Conservation (phyloP, 2,797 vertebrate species). For the Linurgus olivaceus region DNA sequence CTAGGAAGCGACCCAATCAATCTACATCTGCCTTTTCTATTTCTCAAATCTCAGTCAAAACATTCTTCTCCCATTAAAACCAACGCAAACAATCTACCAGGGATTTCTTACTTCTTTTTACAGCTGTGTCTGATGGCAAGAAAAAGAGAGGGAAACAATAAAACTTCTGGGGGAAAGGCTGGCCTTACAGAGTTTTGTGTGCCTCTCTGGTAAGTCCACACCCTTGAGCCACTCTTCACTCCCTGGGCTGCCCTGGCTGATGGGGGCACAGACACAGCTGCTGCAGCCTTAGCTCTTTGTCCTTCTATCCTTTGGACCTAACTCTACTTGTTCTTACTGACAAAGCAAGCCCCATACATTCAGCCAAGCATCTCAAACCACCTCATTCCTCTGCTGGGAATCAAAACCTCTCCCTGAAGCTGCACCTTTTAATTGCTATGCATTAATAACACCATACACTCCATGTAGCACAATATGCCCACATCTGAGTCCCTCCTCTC, state of each 20-base stretch:
- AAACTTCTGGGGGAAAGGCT: background rate
- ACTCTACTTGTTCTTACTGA: background rate
- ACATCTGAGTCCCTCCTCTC: background rate
- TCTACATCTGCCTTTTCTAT: background rate
- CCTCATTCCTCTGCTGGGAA: background rate
- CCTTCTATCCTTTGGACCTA: background rate
- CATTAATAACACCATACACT: background rate
- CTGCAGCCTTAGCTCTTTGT: background rate
- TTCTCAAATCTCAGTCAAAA: background rate
- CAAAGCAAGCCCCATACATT: background rate
- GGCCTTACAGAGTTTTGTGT: background rate
- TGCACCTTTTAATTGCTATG: background rate
- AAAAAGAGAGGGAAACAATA: background rate
- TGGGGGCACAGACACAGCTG: background rate
- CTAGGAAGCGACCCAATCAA: background rate
- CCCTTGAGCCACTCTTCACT: background rate
- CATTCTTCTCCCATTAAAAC: background rate
- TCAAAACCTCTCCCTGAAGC: background rate
- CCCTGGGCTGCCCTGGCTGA: background rate
- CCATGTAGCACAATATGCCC: accelerated
- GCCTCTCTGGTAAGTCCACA: accelerated
- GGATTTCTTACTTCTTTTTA: background rate
- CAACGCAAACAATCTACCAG: background rate
- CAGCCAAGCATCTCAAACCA: background rate
- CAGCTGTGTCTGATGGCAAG: background rate